A percentile compares a stretch with the other conserved stretches of the same genome.
These are phyloP conservation scores for Mola mola DNA, from an alignment of 2,113 vertebrate genomes.

Conservation along the genomic window DNA sequence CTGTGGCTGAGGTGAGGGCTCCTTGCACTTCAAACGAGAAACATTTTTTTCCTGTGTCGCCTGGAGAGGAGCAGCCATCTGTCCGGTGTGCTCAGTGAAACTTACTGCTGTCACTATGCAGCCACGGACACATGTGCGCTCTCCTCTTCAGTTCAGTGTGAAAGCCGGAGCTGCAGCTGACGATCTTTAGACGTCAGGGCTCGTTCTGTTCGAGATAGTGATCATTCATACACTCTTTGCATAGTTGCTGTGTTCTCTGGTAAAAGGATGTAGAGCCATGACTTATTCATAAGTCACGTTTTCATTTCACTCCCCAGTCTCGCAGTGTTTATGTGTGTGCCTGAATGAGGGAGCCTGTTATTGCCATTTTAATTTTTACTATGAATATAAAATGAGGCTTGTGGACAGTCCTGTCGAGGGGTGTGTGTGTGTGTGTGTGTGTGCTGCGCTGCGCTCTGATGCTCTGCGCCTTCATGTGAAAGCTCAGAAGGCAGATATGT, in stretches of 20 bases:
- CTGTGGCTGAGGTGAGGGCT: constrained; percentile 91
- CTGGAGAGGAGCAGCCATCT: constrained; percentile 40
- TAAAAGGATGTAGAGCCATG: constrained; percentile 29
- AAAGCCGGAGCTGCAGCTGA: constrained; percentile 19
- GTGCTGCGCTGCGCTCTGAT: constrained; percentile 39
- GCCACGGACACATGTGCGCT: constrained; percentile 1
- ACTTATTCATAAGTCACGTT: constrained; percentile 54
- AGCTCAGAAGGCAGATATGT: constrained; percentile 55
- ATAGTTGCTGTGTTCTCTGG: constrained; percentile 7
- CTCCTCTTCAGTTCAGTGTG: constrained; percentile 1
- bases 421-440: constrained; percentile 35
- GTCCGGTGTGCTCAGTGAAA: constrained; percentile 21
- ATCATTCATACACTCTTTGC: not conserved
- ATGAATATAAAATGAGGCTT: constrained; percentile 63
- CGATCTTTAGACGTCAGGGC: constrained; percentile 22
- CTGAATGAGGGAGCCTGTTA: constrained; percentile 28
- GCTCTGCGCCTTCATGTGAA: constrained; percentile 42
- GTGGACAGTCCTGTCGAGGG: constrained; percentile 26
- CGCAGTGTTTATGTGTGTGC: constrained; percentile 12
- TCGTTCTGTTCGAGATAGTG: constrained; percentile 1
- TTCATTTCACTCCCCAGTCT: constrained; percentile 36
- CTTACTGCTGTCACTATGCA: constrained; percentile 24
- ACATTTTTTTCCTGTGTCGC: constrained; percentile 42
- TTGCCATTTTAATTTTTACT: constrained; percentile 59
- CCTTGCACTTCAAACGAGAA: constrained; percentile 56